Conservation (phyloP, 2,113 vertebrate genomes). For the Myotis yumanensis region DNA sequence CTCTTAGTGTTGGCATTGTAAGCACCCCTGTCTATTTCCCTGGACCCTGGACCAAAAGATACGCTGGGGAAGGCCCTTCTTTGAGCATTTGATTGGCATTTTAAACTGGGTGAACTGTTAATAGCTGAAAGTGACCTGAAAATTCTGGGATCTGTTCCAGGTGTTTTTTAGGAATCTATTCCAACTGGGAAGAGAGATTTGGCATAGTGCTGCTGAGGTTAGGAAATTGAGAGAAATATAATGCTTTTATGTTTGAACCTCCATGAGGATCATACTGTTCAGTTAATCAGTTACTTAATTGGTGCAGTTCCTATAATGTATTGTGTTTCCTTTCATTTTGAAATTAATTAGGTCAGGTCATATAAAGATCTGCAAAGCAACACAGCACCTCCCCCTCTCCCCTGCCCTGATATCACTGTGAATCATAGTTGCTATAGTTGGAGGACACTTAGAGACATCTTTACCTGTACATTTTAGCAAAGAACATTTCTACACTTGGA, state of each 20-base stretch:
- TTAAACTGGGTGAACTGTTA: slow-evolving; percentile 23
- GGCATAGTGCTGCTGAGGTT: slow-evolving; percentile 1
- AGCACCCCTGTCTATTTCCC: not conserved
- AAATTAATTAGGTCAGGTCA: slow-evolving; percentile 49
- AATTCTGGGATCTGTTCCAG: slow-evolving; percentile 48
- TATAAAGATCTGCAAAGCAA: not conserved
- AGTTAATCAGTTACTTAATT: slow-evolving; percentile 37
- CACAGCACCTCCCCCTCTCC: not conserved
- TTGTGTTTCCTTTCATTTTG: slow-evolving; percentile 54
- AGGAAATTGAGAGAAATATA: slow-evolving; percentile 32
- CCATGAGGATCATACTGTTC: not conserved
- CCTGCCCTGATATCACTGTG: not conserved
- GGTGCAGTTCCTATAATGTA: not conserved
- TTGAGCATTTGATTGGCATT: slow-evolving; percentile 14
- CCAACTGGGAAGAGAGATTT: slow-evolving; percentile 41
- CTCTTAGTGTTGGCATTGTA: not conserved
- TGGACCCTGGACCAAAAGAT: not conserved
- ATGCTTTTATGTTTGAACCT: slow-evolving; percentile 1
- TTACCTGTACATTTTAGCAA: not conserved
- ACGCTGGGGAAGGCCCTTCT: not conserved
- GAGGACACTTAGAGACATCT: not conserved
- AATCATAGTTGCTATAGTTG: not conserved
- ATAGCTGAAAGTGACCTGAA: slow-evolving; percentile 46
- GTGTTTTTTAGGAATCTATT: slow-evolving; percentile 45
- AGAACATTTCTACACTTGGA: not conserved